Base-by-base conservation (phyloP, 64 coral and sea anemone species). In the Catalaphyllia jardinei region DNA sequence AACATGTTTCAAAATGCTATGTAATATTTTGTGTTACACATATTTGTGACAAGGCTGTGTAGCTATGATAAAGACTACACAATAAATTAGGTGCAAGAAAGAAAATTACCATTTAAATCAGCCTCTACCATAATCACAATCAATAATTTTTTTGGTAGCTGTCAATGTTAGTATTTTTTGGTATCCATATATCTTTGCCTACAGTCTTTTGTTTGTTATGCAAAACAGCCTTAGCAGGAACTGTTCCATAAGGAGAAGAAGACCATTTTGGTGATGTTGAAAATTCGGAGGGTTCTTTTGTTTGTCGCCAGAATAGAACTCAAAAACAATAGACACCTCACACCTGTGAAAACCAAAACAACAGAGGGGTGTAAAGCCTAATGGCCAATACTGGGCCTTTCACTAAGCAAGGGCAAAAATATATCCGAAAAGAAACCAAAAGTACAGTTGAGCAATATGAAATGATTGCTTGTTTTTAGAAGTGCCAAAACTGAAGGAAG, bases 1-100 rank as follows among this genome's bases (percentile, higher is more conserved):
- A 73, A 75, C 73, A 75, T 75, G 73, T 75, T 75, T 39, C 73
- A 75, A 75, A 75, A 75, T 75, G 73, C 73, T 75, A 75, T 75
- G 73, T 33, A 11, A 75, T 35, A 75, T n/a, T 75, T 49, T 75
- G 31, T 75, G 33, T 75, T 75, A 28, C 73, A 75, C 73, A 75
- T 35, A 75, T 75, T 75, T 75, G 73, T 75, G 29, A 75, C 73
- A 75, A 75, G 73, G 73, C 73, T 75, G 73, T 75, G 73, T 75
- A 75, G 33, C 73, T 75, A 75, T 75, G 73, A 75, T 75, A 35
- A 38, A 75, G 33, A 75, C 73, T 42, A 35, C 31, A 75, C 31
- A 75, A 75, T 75, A 35, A 75, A 10, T 29, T 75, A 33, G 46
- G 73, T 31, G 73, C 16, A 75, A 75, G 29, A 75, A 75, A 75